Evolutionary conservation across 2,113 vertebrate genomes (phyloP).

Genomic region (Alligator mississippiensis): DNA sequence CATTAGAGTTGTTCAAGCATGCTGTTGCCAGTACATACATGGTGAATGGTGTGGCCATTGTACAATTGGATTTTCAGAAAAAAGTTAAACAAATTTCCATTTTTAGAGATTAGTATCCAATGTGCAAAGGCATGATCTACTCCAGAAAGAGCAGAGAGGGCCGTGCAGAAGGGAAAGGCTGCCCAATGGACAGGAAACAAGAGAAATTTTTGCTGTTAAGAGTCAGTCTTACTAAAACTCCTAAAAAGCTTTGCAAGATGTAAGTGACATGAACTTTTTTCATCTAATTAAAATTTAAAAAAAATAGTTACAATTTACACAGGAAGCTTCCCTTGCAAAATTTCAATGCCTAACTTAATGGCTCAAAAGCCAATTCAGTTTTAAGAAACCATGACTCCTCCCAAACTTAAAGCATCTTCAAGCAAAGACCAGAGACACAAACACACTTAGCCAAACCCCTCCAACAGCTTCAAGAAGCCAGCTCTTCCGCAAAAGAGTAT

Average conservation of each 20-base stretch:
- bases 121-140: slow-evolving; percentile 33
- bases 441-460: neutral
- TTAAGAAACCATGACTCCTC: neutral
- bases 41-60: slow-evolving; percentile 6
- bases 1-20: slow-evolving; percentile 49
- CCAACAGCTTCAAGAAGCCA: neutral
- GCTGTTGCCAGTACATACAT: slow-evolving; percentile 44
- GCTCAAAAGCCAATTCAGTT: neutral
- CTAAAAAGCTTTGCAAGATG: neutral
- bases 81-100: slow-evolving; percentile 43
- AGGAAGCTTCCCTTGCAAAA: neutral
- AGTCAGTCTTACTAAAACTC: neutral
- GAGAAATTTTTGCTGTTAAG: neutral
- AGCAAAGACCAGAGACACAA: neutral
- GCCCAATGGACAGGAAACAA: neutral
- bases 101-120: slow-evolving; percentile 41
- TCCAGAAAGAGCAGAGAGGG: neutral
- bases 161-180: neutral
- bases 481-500: neutral
- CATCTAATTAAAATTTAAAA: neutral
- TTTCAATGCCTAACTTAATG: neutral
- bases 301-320: neutral
- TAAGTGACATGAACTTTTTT: neutral
- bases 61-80: slow-evolving; percentile 48
- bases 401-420: neutral